Conservation (phyloP, 2,113 vertebrate genomes). For the Strix aluco region DNA sequence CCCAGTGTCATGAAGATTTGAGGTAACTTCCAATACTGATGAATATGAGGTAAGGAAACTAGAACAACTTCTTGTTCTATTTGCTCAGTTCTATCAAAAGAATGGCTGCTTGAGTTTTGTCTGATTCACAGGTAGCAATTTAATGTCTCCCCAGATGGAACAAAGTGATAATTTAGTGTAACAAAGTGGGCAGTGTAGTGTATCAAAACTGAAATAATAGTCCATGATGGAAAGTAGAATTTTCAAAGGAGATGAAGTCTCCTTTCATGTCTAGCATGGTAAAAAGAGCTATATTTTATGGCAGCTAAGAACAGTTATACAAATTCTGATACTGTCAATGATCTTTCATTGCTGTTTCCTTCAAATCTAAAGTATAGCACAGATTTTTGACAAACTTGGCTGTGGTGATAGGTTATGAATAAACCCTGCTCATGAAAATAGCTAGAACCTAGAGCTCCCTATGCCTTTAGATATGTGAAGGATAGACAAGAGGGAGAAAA, state of each 20-base stretch:
- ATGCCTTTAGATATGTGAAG: not conserved
- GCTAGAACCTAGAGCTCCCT: not conserved
- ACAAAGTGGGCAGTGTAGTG: not conserved
- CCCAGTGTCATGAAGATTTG: not conserved
- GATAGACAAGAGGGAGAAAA: not conserved
- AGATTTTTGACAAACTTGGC: not conserved
- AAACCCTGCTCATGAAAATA: not conserved
- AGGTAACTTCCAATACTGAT: not conserved
- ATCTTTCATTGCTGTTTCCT: not conserved
- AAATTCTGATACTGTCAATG: not conserved
- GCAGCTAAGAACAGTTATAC: not conserved
- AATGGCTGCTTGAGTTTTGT: not conserved
- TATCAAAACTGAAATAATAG: not conserved
- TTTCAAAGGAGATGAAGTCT: not conserved
- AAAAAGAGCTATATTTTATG: not conserved
- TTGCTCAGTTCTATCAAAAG: not conserved
- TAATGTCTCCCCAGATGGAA: not conserved
- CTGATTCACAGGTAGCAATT: not conserved
- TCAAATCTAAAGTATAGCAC: not conserved
- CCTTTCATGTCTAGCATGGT: not conserved
- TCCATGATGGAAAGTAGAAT: not conserved
- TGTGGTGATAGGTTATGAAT: not conserved
- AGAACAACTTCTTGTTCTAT: not conserved
- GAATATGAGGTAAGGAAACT: not conserved
- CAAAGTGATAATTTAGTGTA: not conserved